phyloP scores from a whole-genome alignment of 2,888 invertebrate species.

The Lasioglossum malachurum region DNA sequence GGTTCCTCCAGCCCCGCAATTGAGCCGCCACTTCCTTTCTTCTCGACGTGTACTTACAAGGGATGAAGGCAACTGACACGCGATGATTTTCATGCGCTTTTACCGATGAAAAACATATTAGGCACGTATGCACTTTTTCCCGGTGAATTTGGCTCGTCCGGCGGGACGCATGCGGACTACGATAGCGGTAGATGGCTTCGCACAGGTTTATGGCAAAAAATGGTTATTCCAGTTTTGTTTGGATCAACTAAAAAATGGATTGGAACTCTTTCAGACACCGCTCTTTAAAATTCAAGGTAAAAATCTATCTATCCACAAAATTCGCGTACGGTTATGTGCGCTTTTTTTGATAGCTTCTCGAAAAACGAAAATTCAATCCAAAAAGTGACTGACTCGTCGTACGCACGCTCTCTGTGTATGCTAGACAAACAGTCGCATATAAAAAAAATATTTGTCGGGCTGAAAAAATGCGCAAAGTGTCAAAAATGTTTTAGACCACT shows the following conservation, averaged over 20 bases:
- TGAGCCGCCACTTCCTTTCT: not conserved
- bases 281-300: not conserved
- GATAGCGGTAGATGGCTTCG: not conserved
- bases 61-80: slow-evolving; percentile 16
- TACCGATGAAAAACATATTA: not conserved
- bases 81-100: not conserved
- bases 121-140: not conserved
- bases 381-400: not conserved
- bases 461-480: not conserved
- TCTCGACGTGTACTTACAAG: slow-evolving; percentile 3
- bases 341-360: not conserved
- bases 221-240: too few relatives aligned
- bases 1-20: not conserved
- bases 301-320: not conserved
- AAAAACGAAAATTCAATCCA: not conserved
- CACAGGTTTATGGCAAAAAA: too few relatives aligned
- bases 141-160: not conserved
- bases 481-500: not conserved
- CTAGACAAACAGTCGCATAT: not conserved
- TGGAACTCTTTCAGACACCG: not conserved
- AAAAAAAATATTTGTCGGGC: not conserved
- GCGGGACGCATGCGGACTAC: not conserved
- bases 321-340: not conserved
- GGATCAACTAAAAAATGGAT: too few relatives aligned
- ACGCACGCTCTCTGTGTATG: not conserved